Evolutionary conservation across 2,888 invertebrate species (phyloP), one percentile per base, ranked within the genome.

Genomic region (Phymatocera aterrima): DNA sequence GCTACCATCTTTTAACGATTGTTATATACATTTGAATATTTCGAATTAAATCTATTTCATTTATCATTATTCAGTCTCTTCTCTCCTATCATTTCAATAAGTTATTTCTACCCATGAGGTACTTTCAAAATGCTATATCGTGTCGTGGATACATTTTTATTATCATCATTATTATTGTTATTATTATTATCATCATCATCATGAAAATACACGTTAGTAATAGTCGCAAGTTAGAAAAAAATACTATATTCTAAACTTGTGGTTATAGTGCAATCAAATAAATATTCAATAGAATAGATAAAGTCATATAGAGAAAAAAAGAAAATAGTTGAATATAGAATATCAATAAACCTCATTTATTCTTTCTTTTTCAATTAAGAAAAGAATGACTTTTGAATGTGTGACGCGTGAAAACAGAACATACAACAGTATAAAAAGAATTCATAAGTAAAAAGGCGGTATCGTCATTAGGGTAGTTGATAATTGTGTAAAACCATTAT

Each of bases 401-500:
- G n/a, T 34, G 24, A 65, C 1, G 6, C 4, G 24, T 43, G n/a
- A 57, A 46, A 21, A 68, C 12, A 40, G 2, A 46, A 28, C 24
- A 15, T 43, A 28, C 24, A 43, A 68, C 46, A 2, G n/a, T n/a
- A n/a, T n/a, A 24, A 28, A 43, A 68, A 4, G 24, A 68, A 43
- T 68, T 61, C 24, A 46, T 46, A n/a, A 37, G 24, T 46, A 28
- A 28, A 28, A 40, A 57, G 28, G 1, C 1, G 37, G 37, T 72
- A 72, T 70, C 48, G 46, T 46, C n/a, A 43, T 28, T 24, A 48
- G 70, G 34, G 48, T 48, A 70, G n/a, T 31, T 48, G 70, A 15
- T 70, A 70, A 70, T 46, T 34, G 61, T 34, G 61, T 28, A 65
- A 80, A 70, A 82, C 81, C 79, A 82, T 81, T 81, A 79, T 80